Evolutionary conservation across 2,113 vertebrate genomes (phyloP).

Genomic region (Pituophis catenifer): DNA sequence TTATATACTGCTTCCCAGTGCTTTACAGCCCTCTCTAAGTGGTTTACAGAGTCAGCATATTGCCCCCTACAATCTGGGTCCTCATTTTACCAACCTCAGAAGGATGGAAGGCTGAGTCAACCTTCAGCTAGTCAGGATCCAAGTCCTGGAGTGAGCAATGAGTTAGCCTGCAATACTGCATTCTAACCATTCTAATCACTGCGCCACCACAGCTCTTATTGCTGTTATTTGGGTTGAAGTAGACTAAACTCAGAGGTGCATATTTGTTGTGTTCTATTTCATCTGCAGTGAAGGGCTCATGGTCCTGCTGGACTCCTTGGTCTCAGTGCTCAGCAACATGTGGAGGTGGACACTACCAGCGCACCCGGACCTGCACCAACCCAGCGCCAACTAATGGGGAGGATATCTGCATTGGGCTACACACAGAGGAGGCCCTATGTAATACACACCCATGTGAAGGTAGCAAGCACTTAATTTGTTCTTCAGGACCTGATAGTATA

Average conservation of each 20-base stretch:
- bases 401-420: constrained; percentile 95
- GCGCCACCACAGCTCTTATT: too few species aligned
- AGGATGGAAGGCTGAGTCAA: too few species aligned
- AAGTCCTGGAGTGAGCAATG: too few species aligned
- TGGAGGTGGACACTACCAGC: constrained; percentile 93
- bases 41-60: too few species aligned
- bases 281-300: constrained; percentile 84
- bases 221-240: not conserved
- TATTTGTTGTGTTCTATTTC: constrained; percentile 39
- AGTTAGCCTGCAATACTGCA: too few species aligned
- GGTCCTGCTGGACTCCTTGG: constrained; percentile 98
- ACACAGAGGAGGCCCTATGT: constrained; percentile 95
- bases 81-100: too few species aligned
- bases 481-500: not conserved
- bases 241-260: constrained; percentile 9
- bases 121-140: too few species aligned
- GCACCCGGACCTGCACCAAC: constrained; percentile 89
- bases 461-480: constrained; percentile 54
- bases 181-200: too few species aligned
- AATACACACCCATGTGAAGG: constrained; percentile 93
- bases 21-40: too few species aligned
- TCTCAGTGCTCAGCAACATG: constrained; percentile 93
- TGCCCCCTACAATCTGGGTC: too few species aligned
- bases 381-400: constrained; percentile 80
- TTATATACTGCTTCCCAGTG: too few species aligned